These are phyloP conservation scores for Sylvia atricapilla DNA, from an alignment of 2,113 vertebrate species.

Conservation along the genomic window DNA sequence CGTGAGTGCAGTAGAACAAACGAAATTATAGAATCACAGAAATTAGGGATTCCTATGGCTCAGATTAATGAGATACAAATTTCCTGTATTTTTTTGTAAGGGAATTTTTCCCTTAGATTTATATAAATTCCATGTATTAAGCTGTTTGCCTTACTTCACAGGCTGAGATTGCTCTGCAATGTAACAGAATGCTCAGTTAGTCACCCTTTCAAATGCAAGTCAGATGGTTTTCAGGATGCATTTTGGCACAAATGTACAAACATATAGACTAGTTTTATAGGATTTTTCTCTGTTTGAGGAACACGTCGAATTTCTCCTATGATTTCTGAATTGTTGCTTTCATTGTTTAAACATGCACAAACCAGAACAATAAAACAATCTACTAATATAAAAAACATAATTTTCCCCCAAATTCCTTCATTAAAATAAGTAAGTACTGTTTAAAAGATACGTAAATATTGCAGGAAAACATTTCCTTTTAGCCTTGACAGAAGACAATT, in stretches of 20 bases:
- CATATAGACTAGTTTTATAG: accelerated
- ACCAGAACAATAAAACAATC: neutral
- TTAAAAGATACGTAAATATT: neutral
- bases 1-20: neutral
- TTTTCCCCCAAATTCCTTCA: neutral
- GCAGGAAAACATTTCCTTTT: neutral
- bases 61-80: neutral
- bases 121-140: neutral
- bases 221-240: neutral
- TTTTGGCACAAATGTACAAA: neutral
- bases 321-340: neutral
- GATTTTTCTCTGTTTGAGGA: neutral
- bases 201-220: neutral
- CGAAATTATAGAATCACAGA: neutral
- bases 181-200: neutral
- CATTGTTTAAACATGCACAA: neutral
- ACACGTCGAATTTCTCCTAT: neutral
- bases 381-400: accelerated
- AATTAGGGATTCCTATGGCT: neutral
- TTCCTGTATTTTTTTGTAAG: accelerated
- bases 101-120: neutral
- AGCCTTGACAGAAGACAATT: neutral
- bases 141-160: neutral
- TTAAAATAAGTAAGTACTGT: neutral
- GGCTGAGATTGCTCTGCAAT: neutral